Evolutionary conservation across 2,113 vertebrate species (phyloP).

Genomic region (Maccullochella peelii): DNA sequence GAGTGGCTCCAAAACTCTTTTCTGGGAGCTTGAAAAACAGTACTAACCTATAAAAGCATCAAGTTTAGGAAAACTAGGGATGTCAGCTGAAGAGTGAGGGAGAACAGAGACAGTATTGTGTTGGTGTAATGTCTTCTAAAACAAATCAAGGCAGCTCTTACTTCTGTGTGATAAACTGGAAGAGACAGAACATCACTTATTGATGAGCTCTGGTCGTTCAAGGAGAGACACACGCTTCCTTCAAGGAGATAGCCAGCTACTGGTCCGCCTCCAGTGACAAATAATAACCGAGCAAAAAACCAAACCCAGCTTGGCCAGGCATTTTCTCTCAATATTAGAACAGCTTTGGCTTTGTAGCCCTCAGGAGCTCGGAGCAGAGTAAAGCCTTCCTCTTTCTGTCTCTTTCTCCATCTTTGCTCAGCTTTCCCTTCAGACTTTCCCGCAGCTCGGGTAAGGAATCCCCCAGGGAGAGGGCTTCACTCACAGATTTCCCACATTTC

Average conservation of each 20-base stretch:
- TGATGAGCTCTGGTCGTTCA: constrained; percentile 77
- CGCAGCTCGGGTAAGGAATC: constrained; percentile 39
- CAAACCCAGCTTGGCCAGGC: constrained; percentile 43
- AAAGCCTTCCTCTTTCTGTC: constrained; percentile 59
- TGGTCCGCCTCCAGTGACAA: constrained; percentile 46
- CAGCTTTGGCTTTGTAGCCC: constrained; percentile 60
- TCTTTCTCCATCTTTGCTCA: constrained; percentile 56
- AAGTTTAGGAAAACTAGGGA: constrained; percentile 30
- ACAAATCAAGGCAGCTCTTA: constrained; percentile 66
- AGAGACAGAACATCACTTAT: constrained; percentile 80
- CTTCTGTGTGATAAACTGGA: constrained; percentile 69
- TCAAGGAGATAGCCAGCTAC: constrained; percentile 64
- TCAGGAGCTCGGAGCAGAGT: constrained; percentile 43
- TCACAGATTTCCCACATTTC: constrained; percentile 73
- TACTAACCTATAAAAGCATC: constrained; percentile 20
- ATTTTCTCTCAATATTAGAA: constrained; percentile 71
- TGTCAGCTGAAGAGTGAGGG: constrained; percentile 18
- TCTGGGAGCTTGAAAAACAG: constrained; percentile 18
- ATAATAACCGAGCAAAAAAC: constrained; percentile 50
- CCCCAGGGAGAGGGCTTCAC: constrained; percentile 59
- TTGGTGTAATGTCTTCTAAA: constrained; percentile 50
- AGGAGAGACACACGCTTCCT: constrained; percentile 73
- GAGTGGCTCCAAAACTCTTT: constrained; percentile 28
- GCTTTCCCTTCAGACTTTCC: constrained; percentile 58
- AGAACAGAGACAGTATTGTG: constrained; percentile 38